These are phyloP conservation scores for Onychomys torridus DNA, from an alignment of 2,797 vertebrate genomes.

Conservation along the genomic window DNA sequence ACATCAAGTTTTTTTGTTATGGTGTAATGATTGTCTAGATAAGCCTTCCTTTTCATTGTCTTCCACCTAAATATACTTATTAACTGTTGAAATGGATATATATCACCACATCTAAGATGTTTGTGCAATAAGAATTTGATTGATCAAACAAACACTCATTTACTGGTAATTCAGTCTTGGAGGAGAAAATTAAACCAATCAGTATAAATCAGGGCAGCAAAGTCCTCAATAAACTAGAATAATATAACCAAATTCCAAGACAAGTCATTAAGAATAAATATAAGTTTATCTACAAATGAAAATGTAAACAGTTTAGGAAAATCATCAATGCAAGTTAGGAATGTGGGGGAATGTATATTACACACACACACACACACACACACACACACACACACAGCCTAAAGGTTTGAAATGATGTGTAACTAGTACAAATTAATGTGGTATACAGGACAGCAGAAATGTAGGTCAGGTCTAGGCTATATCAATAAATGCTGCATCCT, in stretches of 20 bases:
- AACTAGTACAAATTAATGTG: slow-evolving; percentile 53
- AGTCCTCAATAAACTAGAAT: not conserved
- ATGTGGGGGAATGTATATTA: not conserved
- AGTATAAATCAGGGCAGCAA: not conserved
- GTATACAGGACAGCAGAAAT: slow-evolving; percentile 27
- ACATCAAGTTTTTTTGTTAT: not conserved
- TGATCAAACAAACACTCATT: slow-evolving; percentile 17
- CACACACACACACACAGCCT: not conserved
- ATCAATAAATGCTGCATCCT: slow-evolving; percentile 65
- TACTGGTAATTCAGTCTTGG: not conserved
- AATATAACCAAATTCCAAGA: not conserved
- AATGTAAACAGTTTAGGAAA: not conserved
- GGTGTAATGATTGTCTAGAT: not conserved
- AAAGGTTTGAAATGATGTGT: slow-evolving; percentile 2
- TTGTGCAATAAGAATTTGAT: slow-evolving; percentile 15
- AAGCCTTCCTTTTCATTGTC: not conserved
- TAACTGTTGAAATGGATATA: not conserved
- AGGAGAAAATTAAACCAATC: not conserved
- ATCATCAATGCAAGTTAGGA: not conserved
- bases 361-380: not conserved
- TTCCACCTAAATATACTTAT: slow-evolving; percentile 13
- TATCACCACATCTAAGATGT: not conserved
- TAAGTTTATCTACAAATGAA: not conserved
- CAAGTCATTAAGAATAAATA: not conserved
- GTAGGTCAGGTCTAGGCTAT: slow-evolving; percentile 65